Evolutionary conservation across 2,888 invertebrate species (phyloP), one percentile per base, ranked within the genome.

Genomic region (Gandaritis pyraliata): DNA sequence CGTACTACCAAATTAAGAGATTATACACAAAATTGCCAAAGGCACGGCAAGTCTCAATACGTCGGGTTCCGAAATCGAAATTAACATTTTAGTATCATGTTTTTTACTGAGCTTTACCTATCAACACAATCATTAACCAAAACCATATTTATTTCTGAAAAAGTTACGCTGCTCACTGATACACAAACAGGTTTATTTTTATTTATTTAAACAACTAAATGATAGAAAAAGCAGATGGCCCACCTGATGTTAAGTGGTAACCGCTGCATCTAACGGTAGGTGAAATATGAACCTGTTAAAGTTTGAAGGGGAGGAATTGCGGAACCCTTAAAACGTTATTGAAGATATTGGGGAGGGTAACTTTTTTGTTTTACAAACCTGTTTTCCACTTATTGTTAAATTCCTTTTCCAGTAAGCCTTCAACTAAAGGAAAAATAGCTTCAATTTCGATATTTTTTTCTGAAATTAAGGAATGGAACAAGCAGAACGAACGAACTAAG

Each of bases 1-100:
- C 66, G 61, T 56, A 63, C 50, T 46, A 66, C 66, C n/a, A n/a
- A n/a, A 63, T 73, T 65, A 62, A 70, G 64, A 70, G 72, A 74
- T 73, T 70, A 29, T 15, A 65, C 63, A 58, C 68, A 72, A 71
- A 68, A 53, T 16, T 49, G 43, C 13, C 30, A 18, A 16, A 30
- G 29, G 3, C 43, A 43, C 0, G 16, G 2, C 3, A 16, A 43
- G 11, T n/a, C 12, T n/a, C 12, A n/a, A 3, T 15, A 2, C 4
- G 33, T 33, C 0, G 11, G 16, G 15, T 43, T 3, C 43, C 41
- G 15, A 41, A 15, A 41, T 41, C 15, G 41, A 41, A 13, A 15
- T 8, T 15, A 8, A 13, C 2, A 15, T 15, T 2, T 2, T 8
- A 1, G 6, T 23, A 23, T 23, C 3, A 23, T 5, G 23, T 23